These are phyloP conservation scores for Vanessa atalanta DNA, from an alignment of 1,140 invertebrate species.

Conservation along the genomic window DNA sequence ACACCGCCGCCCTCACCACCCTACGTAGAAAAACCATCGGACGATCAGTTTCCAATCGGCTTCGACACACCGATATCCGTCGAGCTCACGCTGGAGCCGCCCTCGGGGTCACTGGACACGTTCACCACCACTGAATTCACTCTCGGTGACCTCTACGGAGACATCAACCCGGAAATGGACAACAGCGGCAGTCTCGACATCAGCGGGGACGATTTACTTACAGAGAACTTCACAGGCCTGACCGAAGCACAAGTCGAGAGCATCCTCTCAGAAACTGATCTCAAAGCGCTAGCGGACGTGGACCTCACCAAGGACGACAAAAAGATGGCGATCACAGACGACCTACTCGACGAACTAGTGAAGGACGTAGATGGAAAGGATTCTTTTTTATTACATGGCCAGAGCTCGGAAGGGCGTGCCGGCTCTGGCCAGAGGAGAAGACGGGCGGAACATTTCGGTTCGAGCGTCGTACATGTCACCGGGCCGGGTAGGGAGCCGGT, in stretches of 20 bases:
- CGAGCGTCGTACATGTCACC: slow-evolving; percentile 51
- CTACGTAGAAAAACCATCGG: slow-evolving; percentile 52
- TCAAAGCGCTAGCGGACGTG: slow-evolving; percentile 55
- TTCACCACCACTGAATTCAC: slow-evolving; percentile 79
- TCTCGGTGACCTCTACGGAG: slow-evolving; percentile 68
- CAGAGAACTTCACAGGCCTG: slow-evolving; percentile 60
- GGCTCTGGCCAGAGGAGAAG: slow-evolving; percentile 57
- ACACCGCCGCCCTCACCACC: slow-evolving; percentile 79
- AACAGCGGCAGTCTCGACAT: slow-evolving; percentile 49
- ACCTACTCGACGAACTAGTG: slow-evolving; percentile 56
- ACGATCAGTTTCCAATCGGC: slow-evolving; percentile 71
- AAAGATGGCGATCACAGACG: slow-evolving; percentile 47
- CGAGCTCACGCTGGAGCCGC: slow-evolving; percentile 72
- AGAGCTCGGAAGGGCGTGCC: slow-evolving; percentile 63
- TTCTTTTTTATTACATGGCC: slow-evolving; percentile 74
- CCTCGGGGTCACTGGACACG: slow-evolving; percentile 67
- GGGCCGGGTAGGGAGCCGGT: slow-evolving; percentile 48
- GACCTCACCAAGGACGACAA: slow-evolving; percentile 53
- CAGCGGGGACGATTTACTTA: slow-evolving; percentile 54
- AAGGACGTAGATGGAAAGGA: slow-evolving; percentile 56
- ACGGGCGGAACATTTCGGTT: slow-evolving; percentile 52
- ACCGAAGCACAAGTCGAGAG: slow-evolving; percentile 66
- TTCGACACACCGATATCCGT: slow-evolving; percentile 82
- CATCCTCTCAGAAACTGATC: slow-evolving; percentile 61
- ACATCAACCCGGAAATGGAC: slow-evolving; percentile 53